Base-by-base conservation (phyloP, 2,797 vertebrate species). In the Sebastes jordani region DNA sequence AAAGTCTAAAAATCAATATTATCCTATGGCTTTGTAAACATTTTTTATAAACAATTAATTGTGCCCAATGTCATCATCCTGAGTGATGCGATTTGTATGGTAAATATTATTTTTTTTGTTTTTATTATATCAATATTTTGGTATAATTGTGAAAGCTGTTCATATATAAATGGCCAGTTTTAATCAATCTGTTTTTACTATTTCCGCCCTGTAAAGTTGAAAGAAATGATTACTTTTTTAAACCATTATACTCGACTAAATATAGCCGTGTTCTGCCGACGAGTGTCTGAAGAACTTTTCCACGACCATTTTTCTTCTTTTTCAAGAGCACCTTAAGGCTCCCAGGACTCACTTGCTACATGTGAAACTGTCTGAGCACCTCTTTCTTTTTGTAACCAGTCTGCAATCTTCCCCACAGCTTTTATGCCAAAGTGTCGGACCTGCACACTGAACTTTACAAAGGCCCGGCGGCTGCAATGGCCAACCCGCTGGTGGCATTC, bases 401-500 rank as follows among this genome's bases (percentile, higher is more conserved):
- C 25, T 18, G 3, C 29, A 16, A 30, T 88, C 22, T 81, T 70
- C 87, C 71, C 89, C 77, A 29, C 89, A 99, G 98, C 59, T 99
- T 99, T 92, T 97, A 97, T 55, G 87, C 95, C 84, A 99, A 97
- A 93, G 96, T 98, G 22, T 95, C 93, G 7, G 83, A 86, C 1
- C 88, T 97, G 80, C 98, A 99, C 78, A 54, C 65, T 55, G 84
- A 89, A 11, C 87, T 94, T 3, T 94, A 94, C 80, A 90, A 93
- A 70, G 95, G 94, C 5, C 78, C 93, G 0, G 16, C 86, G 0
- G 30, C 89, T 30, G 94, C 96, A 0, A 93, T 97, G 88, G 93
- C 95, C 4, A 98, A 99, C 92, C 98, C 98, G 1, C 86, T 99
- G 85, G 74, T 96, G 74, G 97, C 98, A 0, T 99, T 97, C 91